Evolutionary conservation across 1,140 invertebrate genomes (phyloP), one percentile per base, ranked within the genome.

Genomic region (Listronotus bonariensis): DNA sequence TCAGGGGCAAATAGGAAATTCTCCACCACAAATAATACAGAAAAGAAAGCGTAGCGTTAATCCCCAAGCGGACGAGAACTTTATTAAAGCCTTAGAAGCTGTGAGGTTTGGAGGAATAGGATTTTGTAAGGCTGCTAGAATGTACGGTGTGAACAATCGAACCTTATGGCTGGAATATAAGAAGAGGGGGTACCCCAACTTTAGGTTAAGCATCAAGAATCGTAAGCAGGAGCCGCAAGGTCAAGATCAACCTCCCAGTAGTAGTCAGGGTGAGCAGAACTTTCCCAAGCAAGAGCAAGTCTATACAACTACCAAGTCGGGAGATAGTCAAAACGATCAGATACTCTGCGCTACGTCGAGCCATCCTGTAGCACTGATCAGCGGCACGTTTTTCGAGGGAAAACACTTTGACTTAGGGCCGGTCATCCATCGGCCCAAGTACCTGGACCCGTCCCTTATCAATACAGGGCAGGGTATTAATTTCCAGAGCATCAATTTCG

Each of bases 91-190:
- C 0, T 78, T 92, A 15, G 89, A 92, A 72, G 90, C 90, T 1
- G 90, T 92, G 0, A 82, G 90, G 14, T 87, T 87, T 63, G 90
- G 90, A n/a, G 88, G 89, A 15, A 91, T 92, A 63, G 91, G 91
- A 1, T 92, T 92, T 77, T 92, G 90, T 77, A 92, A 92, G 70
- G 90, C 90, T 7, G 91, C 90, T 0, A 82, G 89, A 40, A 85
- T 91, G 77, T 92, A 88, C 75, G 90, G 90, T 12, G 90, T 92
- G 1, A 93, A 92, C 78, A 92, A 92, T 78, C 82, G 90, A 36
- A 92, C 91, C 0, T 77, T 93, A 0, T 93, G 91, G 91, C 80
- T 92, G 12, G 90, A 93, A 71, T 92, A 92, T 73, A 91, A 91
- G 70, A 91, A 90, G 76, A 83, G 88, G 14, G 91, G 91, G 0